phyloP scores from a whole-genome alignment of 2,888 invertebrate species.

The Drosophila nigritarsus region DNA sequence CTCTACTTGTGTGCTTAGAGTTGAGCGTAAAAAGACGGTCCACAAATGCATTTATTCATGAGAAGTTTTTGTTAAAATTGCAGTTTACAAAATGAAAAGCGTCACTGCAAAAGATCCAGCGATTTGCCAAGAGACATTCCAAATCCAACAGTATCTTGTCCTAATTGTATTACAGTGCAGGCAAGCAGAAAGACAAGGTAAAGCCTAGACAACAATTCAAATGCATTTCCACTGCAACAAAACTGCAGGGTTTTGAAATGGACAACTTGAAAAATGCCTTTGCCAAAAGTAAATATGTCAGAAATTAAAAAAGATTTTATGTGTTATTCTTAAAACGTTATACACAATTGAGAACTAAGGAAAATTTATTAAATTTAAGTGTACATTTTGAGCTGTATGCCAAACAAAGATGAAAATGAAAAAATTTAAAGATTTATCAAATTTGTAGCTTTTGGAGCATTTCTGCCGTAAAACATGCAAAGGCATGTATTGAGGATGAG shows the following conservation, averaged over 20 bases:
- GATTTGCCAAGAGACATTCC: constrained; percentile 12
- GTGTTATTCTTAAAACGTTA: background rate
- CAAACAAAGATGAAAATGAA: constrained; percentile 4
- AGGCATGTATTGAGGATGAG: constrained; percentile 11
- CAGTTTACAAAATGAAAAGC: constrained; percentile 32
- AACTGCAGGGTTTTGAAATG: no score
- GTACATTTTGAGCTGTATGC: constrained; percentile 9
- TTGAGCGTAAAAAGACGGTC: constrained; percentile 49
- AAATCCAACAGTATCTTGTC: constrained; percentile 27
- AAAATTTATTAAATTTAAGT: constrained; percentile 22
- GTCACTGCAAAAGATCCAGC: constrained; percentile 26
- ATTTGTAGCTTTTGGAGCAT: constrained; percentile 29
- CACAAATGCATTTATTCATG: constrained; percentile 70
- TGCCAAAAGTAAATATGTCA: background rate
- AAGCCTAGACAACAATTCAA: constrained; percentile 9
- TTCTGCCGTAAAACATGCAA: constrained; percentile 18
- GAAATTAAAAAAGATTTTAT: background rate
- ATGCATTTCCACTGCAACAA: constrained; percentile 9
- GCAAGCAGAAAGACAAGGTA: constrained; percentile 26
- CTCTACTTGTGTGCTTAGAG: constrained; percentile 11
- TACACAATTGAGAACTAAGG: background rate
- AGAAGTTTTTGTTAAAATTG: constrained; percentile 38
- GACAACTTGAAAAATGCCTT: background rate
- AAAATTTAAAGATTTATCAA: constrained; percentile 33
- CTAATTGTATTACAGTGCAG: constrained; percentile 46